Base-by-base conservation (phyloP, 2,113 vertebrate species). In the Anthoscopus minutus region DNA sequence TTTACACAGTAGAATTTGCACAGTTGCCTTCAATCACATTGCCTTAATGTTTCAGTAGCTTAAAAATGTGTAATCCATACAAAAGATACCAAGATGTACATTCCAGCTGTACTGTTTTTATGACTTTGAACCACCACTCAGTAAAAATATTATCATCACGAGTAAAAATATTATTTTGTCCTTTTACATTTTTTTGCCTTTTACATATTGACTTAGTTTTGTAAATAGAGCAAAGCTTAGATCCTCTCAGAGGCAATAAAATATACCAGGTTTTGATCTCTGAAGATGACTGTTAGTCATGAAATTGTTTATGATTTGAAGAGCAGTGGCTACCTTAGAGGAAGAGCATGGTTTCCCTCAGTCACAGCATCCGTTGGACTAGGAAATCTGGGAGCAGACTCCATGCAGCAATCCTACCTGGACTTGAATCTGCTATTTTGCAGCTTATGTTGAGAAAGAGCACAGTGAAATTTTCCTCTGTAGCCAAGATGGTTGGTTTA, bases 401-500 rank as follows among this genome's bases (percentile, higher is more conserved):
- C 14, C 0, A 3, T 48, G 38, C 37, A 60, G 44, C 33, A 72
- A 10, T 42, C 14, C 40, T 53, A 19, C 28, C 15, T 3, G 0
- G 33, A 28, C 28, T 82, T 7, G 47, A 79, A 73, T 65, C 65
- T 71, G 28, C 44, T 74, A 11, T 42, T 84, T 42, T 71, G 23
- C 20, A 22, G 15, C 8, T 67, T 13, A 6, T 13, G 15, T 33
- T 40, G 13, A 22, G 24, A 48, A 71, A 47, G 38, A 89, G 7
- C 50, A 23, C 0, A 1, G 31, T 78, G 56, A 72, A 60, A 38
- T 64, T 54, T 22, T 72, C 10, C 44, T 74, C 28, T 1, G 1
- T 13, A 67, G 20, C 50, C 51, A 20, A 53, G 38, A 10, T 31
- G 22, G 10, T 30, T 51, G 58, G 5, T 27, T 64, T 64, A 54